Base-by-base conservation (phyloP, 2,888 invertebrate genomes). In the Lasioglossum zephyrum region DNA sequence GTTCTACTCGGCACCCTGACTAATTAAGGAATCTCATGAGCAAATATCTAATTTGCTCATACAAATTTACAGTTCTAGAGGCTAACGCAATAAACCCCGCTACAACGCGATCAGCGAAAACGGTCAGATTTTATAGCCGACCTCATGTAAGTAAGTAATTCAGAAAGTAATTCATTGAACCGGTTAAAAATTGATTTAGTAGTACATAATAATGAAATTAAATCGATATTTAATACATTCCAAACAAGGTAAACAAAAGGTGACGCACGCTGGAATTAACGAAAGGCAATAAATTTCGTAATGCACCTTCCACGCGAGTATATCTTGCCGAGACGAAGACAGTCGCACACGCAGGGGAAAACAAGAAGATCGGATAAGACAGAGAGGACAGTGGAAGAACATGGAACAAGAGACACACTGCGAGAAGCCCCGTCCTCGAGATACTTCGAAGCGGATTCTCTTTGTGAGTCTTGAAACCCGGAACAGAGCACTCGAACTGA, bases 401-500 rank as follows among this genome's bases (percentile, higher is more conserved):
- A 69, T n/a, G 79, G 76, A 76, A 49, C 81, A 57, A 73, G 73
- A 73, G 73, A 73, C 49, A 73, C 49, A 53, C 57, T 36, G 60
- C 44, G 41, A 44, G 69, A 39, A 63, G 69, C 60, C 79, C 72
- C 39, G 53, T 73, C 73, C 53, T 22, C 73, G 36, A 6, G 18
- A 53, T 53, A 73, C 76, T 79, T 49, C 72, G 57, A 76, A 73
- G 49, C 66, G 72, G 86, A 86, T 63, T 79, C 77, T 87, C 80
- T 80, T 87, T 82, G 82, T 60, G 80, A 16, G 77, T 75, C 77
- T 63, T 31, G 82, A 87, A 69, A 57, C 79, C 44, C 72, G 63
- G 69, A 63, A 74, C 81, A 69, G 82, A 69, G 79, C 76, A 66
- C 69, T 86, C 84, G 73, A 69, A 86, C 26, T 74, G 47, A 53